Base-by-base conservation (phyloP, 2,113 vertebrate species). In the Salvelinus namaycush region DNA sequence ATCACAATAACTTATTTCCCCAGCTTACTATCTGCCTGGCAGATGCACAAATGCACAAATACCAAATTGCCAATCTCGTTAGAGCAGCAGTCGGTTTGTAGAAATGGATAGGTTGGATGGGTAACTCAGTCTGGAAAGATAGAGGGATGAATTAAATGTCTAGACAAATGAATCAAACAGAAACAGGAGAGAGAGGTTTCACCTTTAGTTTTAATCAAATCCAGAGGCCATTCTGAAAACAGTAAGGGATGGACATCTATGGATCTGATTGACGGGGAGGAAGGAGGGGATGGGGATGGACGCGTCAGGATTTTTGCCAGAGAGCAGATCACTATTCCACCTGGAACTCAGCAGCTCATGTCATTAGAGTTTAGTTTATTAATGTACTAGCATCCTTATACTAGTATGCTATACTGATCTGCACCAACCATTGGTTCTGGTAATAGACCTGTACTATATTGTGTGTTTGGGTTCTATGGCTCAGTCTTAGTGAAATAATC, bases 201-300 rank as follows among this genome's bases (percentile, higher is more conserved):
- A 88, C 78, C 86, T 87, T 88, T 80, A 85, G 73, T 75, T 91
- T 90, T 90, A 90, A 91, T 91, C 83, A 88, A 44, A 83, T 88
- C 86, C 83, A 86, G 84, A 75, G 84, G 83, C 83, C 86, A 89
- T 81, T 89, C 80, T 34, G 73, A 85, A 89, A 89, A 83, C 29
- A 59, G 79, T 84, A 87, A 87, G 84, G 27, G 75, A 86, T 78
- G 79, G 73, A 81, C 51, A 54, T 54, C 51, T 54, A 18, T 76
- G 18, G 18, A 26, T n/a, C 18, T 68, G 67, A 34, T 18, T 22
- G 60, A 26, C 3, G n/a, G 24, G 60, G 60, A 9, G 11, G 16
- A 1, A 31, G 29, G 29, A 1, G 16, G 34, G 39, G 39, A 44
- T 11, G 39, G 2, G 39, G 39, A 44, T 44, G 29, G 29, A 54